Base-by-base conservation (phyloP, 2,888 invertebrate genomes). In the Ormyrus pomaceus region DNA sequence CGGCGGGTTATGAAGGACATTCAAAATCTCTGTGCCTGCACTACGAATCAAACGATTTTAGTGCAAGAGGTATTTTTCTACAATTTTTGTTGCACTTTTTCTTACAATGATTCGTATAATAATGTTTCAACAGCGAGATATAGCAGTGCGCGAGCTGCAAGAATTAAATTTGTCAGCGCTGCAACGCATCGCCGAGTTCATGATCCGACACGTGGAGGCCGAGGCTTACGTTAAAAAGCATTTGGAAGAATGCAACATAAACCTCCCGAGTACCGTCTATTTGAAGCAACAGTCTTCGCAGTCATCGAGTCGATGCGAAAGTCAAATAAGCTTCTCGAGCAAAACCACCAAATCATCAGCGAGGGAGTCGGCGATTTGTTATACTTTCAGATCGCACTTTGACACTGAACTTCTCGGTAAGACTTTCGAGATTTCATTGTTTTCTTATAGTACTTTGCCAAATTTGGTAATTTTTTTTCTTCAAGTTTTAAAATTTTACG, bases 91-190 rank as follows among this genome's bases (percentile, higher is more conserved):
- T 53, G 34, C 34, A 34, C 34, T 34, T 6, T 45, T 55, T 48
- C 46, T 7, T 68, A 0, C 56, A 50, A 53, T 13, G 45, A 3
- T 61, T 50, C 10, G 51, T 53, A 51, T 10, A 58, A 62, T 77
- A 53, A 6, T 62, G 46, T 74, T 61, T 68, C 84, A 51, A 65
- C 84, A 93, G 93, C 91, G 91, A 85, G 94, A 94, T 82, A 91
- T 94, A 48, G 91, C 91, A 69, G 88, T 93, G 9, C 91, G 93
- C 19, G 93, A 94, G 84, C 84, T 94, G n/a, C 92, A 92, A 86
- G 93, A 93, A 80, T 91, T 92, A 13, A 95, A 94, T 85, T 91
- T 91, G 45, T 89, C 91, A 66, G 92, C 92, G 0, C 86, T 94
- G 3, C 93, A 94, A 84, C 91, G 93, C 66, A 86, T 95, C 10